Evolutionary conservation across 1,140 invertebrate genomes (phyloP).

Genomic region (Homarus americanus): DNA sequence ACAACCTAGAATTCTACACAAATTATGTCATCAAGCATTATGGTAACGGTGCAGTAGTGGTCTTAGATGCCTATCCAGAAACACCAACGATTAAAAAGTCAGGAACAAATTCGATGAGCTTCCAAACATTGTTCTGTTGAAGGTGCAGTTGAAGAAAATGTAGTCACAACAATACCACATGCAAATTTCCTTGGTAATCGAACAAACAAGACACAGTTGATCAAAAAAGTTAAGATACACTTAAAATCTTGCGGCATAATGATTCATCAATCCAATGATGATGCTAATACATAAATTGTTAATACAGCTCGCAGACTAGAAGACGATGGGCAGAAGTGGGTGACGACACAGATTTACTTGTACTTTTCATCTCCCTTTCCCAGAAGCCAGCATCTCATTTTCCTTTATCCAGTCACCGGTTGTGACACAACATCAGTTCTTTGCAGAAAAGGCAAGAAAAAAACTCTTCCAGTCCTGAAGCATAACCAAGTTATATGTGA

Average conservation of each 20-base stretch:
- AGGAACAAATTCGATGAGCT: slow-evolving; percentile 26
- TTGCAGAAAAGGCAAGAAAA: slow-evolving; percentile 41
- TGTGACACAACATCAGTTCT: slow-evolving; percentile 51
- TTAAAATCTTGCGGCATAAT: slow-evolving; percentile 31
- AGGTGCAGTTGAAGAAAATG: too few relatives aligned
- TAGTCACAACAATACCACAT: slow-evolving; percentile 19
- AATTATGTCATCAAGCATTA: slow-evolving; percentile 34
- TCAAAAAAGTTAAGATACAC: slow-evolving; percentile 34
- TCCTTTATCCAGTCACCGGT: slow-evolving; percentile 24
- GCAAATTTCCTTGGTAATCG: slow-evolving; percentile 43
- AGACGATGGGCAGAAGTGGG: slow-evolving; percentile 23
- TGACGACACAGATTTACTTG: slow-evolving; percentile 23
- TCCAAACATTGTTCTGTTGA: slow-evolving; percentile 13
- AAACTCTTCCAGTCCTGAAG: slow-evolving; percentile 21
- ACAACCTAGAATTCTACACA: slow-evolving; percentile 33
- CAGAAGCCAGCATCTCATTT: slow-evolving; percentile 11
- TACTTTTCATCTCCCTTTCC: slow-evolving; percentile 22
- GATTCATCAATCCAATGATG: slow-evolving; percentile 34
- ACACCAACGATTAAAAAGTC: slow-evolving; percentile 34
- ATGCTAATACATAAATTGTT: slow-evolving; percentile 35
- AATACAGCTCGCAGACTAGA: slow-evolving; percentile 31
- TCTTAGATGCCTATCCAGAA: too few relatives aligned
- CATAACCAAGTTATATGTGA: slow-evolving; percentile 30
- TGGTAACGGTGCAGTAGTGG: slow-evolving; percentile 32
- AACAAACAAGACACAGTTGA: slow-evolving; percentile 42